phyloP scores from a whole-genome alignment of 2,888 invertebrate species.

The Octonoba sinensis region DNA sequence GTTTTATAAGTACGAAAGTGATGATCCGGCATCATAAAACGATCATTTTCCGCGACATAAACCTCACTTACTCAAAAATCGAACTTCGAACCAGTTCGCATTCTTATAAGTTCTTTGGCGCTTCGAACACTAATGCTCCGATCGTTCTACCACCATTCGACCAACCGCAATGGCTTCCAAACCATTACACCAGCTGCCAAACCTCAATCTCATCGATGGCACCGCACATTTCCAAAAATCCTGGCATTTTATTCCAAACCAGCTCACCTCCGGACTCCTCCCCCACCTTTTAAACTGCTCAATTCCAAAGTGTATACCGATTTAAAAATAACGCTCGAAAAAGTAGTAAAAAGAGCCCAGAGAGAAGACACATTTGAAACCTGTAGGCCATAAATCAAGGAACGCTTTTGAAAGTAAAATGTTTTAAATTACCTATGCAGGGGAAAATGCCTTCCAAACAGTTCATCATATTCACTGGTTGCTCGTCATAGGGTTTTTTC shows the following conservation, averaged over 20 bases:
- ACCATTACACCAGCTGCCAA: constrained; percentile 27
- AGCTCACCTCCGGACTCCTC: background rate
- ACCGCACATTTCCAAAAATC: background rate
- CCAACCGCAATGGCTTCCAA: constrained; percentile 18
- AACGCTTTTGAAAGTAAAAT: constrained; percentile 56
- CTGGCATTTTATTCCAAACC: background rate
- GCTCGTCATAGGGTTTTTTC: constrained; percentile 34
- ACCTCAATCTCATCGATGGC: constrained; percentile 23
- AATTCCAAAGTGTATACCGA: constrained; percentile 18
- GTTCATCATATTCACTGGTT: constrained; percentile 51
- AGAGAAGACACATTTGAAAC: constrained; percentile 32
- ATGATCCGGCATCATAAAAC: background rate
- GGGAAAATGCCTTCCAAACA: constrained; percentile 41
- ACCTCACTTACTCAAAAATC: background rate
- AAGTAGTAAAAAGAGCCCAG: constrained; percentile 27
- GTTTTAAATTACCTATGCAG: constrained; percentile 63
- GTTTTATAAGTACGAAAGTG: too few relatives aligned
- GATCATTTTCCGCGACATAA: background rate
- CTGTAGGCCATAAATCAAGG: constrained; percentile 33
- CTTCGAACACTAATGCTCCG: background rate
- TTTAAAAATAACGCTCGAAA: constrained; percentile 54
- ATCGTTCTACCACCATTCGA: constrained; percentile 12
- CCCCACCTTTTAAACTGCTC: constrained; percentile 31
- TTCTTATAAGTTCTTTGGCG: background rate
- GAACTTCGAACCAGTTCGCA: background rate